Conservation (phyloP, 2,797 vertebrate species). For the Hydrocynus forskahlii region DNA sequence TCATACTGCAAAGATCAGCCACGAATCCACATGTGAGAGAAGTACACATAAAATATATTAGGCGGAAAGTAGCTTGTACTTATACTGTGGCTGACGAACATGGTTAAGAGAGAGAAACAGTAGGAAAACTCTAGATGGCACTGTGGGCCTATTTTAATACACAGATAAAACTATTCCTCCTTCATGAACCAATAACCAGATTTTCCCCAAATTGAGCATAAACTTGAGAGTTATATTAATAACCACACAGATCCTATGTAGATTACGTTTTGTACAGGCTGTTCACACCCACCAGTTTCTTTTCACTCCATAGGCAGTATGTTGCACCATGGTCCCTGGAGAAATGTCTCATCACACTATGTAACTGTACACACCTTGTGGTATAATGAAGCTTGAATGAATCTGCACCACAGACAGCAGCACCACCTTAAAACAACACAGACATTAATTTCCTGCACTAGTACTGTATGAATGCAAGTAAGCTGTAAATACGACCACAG, state of each 20-base stretch:
- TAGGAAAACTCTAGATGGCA: slow-evolving; percentile 39
- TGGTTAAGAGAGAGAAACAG: neutral
- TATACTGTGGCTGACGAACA: neutral
- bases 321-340: no score
- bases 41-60: neutral
- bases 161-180: neutral
- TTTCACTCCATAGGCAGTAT: neutral
- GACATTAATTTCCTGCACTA: no score
- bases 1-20: neutral
- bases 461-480: neutral
- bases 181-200: no score
- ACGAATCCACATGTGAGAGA: neutral
- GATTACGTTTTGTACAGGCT: neutral
- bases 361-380: no score
- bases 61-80: neutral
- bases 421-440: neutral
- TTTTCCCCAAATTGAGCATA: no score
- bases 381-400: neutral
- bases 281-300: neutral
- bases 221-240: neutral
- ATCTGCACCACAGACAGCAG: slow-evolving; percentile 7
- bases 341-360: no score
- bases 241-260: neutral
- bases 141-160: slow-evolving; percentile 30
- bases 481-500: neutral